Base-by-base conservation (phyloP, 2,797 vertebrate genomes). In the Champsocephalus gunnari region DNA sequence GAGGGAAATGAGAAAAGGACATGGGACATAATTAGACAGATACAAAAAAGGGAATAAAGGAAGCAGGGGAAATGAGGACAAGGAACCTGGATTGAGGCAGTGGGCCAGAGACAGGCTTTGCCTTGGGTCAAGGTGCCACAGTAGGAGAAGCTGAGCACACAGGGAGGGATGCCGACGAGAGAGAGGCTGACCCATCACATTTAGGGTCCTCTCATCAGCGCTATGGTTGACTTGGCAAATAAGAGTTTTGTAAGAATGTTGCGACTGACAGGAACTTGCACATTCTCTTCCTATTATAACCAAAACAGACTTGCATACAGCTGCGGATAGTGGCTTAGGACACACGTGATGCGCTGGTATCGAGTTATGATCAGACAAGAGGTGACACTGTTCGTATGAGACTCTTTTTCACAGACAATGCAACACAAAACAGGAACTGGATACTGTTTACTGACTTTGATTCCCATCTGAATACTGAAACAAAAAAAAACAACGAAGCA, bases 371-470 rank as follows among this genome's bases (percentile, higher is more conserved):
- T 71, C 16, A 51, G 61, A 41, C 21, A 53, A 28, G 8, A 6
- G 16, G 44, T 28, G 21, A 70, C 16, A 28, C 67, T 79, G 58
- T 66, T 55, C 76, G 38, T 58, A 5, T 12, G 13, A 17, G 28
- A 60, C 49, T 63, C 45, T n/a, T 73, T 67, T 80, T 75, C 19
- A 75, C 67, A 75, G 66, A 70, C 66, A 87, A 79, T 85, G 81
- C 84, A 88, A 80, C 83, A 28, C 3, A 28, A 28, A 88, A 80
- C 77, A 91, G 79, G 79, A 95, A 95, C 84, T 82, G 83, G 88
- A 89, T 91, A 86, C 87, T 93, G 93, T 96, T 97, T 95, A 95
- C 96, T 96, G 95, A 91, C 92, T 92, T 93, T 95, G 93, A 93
- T 92, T 92, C 88, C 91, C 88, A 85, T 93, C 59, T 69, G 59